Evolutionary conservation across 2,113 vertebrate genomes (phyloP).

Genomic region (Seriola quinqueradiata): DNA sequence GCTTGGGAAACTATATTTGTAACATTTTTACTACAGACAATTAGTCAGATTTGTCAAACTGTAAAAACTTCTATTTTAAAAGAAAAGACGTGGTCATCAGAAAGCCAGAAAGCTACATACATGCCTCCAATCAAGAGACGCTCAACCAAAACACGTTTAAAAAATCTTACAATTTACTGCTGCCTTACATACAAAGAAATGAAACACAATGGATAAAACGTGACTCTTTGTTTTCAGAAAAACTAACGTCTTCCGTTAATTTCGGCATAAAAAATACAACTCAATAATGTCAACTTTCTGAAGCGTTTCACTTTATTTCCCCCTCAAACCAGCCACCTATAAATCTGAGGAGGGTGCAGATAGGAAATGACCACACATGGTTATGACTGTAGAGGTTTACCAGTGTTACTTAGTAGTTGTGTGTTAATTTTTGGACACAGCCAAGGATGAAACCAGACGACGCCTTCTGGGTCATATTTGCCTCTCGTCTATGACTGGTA

Average conservation of each 20-base stretch:
- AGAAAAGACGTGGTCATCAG: background rate
- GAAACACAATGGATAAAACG: rapidly evolving
- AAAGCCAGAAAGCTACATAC: background rate
- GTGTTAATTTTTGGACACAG: background rate
- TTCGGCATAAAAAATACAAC: background rate
- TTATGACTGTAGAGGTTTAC: background rate
- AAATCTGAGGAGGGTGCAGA: background rate
- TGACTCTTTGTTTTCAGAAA: rapidly evolving
- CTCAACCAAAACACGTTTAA: background rate
- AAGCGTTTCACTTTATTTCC: background rate
- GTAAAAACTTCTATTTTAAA: background rate
- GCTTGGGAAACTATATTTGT: background rate
- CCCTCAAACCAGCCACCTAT: background rate
- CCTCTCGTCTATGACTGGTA: background rate
- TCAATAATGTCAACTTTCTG: background rate
- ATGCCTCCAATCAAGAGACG: background rate
- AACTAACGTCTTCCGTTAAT: background rate
- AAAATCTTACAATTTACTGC: background rate
- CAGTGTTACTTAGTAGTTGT: background rate
- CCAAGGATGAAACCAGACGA: background rate
- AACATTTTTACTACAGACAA: background rate
- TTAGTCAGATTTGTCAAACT: background rate
- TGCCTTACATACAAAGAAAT: no score
- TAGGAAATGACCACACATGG: background rate
- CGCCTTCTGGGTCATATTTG: background rate